Evolutionary conservation across 1,140 invertebrate genomes (phyloP).

Genomic region (Rhizoglyphus robini): DNA sequence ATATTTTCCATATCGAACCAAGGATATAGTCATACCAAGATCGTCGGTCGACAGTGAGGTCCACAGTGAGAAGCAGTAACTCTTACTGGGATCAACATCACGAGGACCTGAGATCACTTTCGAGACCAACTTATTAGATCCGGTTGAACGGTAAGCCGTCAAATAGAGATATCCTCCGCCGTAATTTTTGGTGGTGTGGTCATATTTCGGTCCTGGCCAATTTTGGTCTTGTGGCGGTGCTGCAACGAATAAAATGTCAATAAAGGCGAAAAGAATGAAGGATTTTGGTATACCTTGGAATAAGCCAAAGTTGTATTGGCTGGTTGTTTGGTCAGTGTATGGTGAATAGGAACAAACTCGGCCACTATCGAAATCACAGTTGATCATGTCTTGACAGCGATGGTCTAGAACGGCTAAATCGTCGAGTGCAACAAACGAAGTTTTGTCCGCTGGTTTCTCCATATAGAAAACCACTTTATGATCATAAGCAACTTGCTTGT

Average conservation of each 20-base stretch:
- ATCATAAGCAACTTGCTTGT: not conserved
- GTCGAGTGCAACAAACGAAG: conserved; percentile 23
- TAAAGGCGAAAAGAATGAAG: not conserved
- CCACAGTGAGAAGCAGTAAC: not conserved
- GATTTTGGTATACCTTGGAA: not conserved
- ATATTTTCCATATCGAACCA: not conserved
- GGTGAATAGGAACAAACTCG: not conserved
- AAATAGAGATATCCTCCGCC: conserved; percentile 9
- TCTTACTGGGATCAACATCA: not conserved
- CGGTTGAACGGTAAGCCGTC: not conserved
- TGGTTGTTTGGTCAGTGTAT: not conserved
- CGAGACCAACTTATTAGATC: not conserved
- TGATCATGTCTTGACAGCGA: conserved; percentile 16
- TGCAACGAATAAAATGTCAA: not conserved
- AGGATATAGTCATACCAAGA: not conserved
- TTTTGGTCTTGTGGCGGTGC: not conserved
- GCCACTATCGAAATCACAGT: conserved; percentile 24
- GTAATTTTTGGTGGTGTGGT: not conserved
- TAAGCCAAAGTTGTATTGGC: not conserved
- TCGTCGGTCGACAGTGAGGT: not conserved
- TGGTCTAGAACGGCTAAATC: conserved; percentile 23
- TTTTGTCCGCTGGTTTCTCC: not conserved
- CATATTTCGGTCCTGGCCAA: conserved; percentile 10
- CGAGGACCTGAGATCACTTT: not conserved
- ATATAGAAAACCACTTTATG: not conserved